phyloP scores from a whole-genome alignment of 1,140 invertebrate genomes.

The Episyrphus balteatus region DNA sequence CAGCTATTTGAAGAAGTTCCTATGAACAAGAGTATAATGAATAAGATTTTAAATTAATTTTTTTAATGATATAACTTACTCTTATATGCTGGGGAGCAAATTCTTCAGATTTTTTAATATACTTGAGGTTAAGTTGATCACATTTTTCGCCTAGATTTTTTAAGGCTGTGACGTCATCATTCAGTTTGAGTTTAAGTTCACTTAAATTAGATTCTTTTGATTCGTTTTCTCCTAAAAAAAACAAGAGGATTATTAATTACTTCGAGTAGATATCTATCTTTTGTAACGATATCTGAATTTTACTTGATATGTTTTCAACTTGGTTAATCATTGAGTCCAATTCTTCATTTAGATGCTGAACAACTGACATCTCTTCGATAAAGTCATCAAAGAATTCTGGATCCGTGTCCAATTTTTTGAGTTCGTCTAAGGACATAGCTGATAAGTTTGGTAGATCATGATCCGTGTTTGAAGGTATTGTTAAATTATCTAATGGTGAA shows the following conservation, averaged over 20 bases:
- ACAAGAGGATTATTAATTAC: background rate
- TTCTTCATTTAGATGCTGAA: constrained; percentile 52
- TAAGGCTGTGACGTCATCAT: constrained; percentile 51
- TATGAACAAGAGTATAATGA: constrained; percentile 10
- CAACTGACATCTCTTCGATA: constrained; percentile 51
- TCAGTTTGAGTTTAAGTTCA: constrained; percentile 47
- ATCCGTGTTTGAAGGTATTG: constrained; percentile 5
- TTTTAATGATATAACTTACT: constrained; percentile 38
- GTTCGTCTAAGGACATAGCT: constrained; percentile 52
- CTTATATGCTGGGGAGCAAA: constrained; percentile 63
- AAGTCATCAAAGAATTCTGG: constrained; percentile 58
- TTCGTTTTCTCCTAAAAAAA: constrained; percentile 50
- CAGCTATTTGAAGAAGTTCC: constrained; percentile 45
- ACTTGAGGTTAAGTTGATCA: constrained; percentile 53
- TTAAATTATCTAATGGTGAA: constrained; percentile 6
- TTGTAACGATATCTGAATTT: constrained; percentile 13
- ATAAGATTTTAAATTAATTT: background rate
- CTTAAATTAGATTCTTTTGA: constrained; percentile 52
- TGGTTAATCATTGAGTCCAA: constrained; percentile 59
- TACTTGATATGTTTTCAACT: constrained; percentile 61
- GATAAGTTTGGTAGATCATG: constrained; percentile 51
- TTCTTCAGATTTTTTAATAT: constrained; percentile 56
- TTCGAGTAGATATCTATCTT: background rate
- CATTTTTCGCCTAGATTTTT: constrained; percentile 57
- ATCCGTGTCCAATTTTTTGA: constrained; percentile 54